Conservation (phyloP, 2,888 invertebrate species). For the Callosobruchus maculatus region DNA sequence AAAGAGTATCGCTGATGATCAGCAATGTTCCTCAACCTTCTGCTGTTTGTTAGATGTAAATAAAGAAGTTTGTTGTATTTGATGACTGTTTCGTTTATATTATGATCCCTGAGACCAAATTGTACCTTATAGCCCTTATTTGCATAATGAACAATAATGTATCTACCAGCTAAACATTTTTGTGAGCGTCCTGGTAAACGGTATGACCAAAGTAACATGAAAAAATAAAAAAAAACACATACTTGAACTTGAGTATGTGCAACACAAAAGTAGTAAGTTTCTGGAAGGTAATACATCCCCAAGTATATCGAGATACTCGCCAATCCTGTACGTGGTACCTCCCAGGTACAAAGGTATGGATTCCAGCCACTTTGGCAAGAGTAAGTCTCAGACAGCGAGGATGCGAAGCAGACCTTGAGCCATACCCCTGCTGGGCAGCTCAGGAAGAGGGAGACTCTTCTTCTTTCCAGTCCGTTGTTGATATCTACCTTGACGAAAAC, state of each 20-base stretch:
- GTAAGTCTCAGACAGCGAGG: conserved; percentile 49
- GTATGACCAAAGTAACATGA: too few species aligned
- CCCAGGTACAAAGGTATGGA: conserved; percentile 62
- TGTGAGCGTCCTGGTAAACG: too few species aligned
- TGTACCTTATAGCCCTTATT: too few species aligned
- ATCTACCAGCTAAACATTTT: too few species aligned
- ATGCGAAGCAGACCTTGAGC: conserved; percentile 52
- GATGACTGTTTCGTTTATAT: neutral
- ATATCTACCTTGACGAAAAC: conserved; percentile 59
- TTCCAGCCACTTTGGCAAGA: conserved; percentile 64
- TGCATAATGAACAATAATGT: too few species aligned
- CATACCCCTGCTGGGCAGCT: conserved; percentile 62
- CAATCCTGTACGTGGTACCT: conserved; percentile 55
- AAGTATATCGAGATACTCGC: too few species aligned
- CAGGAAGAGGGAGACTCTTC: conserved; percentile 64
- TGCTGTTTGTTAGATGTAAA: neutral
- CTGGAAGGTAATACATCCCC: too few species aligned
- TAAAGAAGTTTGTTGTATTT: neutral
- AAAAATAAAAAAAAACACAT: too few species aligned
- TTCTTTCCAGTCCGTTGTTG: conserved; percentile 67
- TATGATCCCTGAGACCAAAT: too few species aligned
- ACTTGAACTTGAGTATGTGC: too few species aligned
- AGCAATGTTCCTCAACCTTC: conserved; percentile 2
- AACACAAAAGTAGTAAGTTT: too few species aligned
- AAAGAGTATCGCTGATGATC: conserved; percentile 46